These are phyloP conservation scores for Sarcophaga carnaria DNA, from an alignment of 2,888 invertebrate species.

Conservation along the genomic window DNA sequence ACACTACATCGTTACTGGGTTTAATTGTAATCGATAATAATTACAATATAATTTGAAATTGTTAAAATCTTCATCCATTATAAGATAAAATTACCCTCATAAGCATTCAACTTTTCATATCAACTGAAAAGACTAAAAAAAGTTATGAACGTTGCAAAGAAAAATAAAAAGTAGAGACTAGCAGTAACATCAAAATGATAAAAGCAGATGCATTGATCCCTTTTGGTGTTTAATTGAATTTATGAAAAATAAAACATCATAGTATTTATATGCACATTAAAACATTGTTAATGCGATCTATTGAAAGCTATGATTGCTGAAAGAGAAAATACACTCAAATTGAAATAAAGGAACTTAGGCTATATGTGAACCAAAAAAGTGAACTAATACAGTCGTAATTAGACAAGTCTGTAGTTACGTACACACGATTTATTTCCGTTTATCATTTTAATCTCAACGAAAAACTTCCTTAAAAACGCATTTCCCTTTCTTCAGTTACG, in stretches of 20 bases:
- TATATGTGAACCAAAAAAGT: no score
- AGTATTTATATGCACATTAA: constrained; percentile 59
- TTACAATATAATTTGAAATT: no score
- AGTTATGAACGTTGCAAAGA: neutral
- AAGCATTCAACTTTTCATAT: neutral
- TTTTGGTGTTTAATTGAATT: constrained; percentile 68
- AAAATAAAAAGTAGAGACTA: constrained; percentile 7
- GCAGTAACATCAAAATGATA: constrained; percentile 9
- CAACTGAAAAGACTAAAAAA: neutral
- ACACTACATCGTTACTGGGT: no score
- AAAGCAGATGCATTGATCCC: constrained; percentile 58
- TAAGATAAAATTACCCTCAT: no score
- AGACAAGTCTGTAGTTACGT: no score
- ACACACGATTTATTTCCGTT: no score
- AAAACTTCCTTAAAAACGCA: no score
- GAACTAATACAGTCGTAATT: no score
- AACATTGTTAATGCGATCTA: constrained; percentile 40
- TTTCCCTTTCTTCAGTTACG: no score
- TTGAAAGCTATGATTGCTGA: constrained; percentile 24
- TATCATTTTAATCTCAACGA: no score
- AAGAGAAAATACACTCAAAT: constrained; percentile 24
- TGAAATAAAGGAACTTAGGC: neutral
- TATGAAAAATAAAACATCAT: constrained; percentile 58
- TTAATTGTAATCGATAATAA: no score
- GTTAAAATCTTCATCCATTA: no score